phyloP scores from a whole-genome alignment of 2,113 vertebrate species.

The Octodon degus region DNA sequence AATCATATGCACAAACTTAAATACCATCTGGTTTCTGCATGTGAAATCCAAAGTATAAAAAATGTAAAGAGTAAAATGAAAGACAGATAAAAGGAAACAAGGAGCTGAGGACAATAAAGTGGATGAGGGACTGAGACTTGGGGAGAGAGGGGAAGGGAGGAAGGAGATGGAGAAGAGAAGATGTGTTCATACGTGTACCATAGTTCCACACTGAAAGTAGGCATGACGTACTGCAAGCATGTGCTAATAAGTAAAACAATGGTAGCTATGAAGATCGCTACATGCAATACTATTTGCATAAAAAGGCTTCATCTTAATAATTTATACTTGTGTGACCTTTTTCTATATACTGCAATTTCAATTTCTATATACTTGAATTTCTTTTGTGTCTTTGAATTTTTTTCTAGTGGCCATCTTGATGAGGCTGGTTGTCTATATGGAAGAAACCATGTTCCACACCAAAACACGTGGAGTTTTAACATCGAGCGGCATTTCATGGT shows the following conservation, averaged over 20 bases:
- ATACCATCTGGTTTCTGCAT: not conserved
- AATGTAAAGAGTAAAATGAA: not conserved
- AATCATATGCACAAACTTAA: not conserved
- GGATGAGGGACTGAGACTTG: not conserved
- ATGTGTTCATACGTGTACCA: not conserved
- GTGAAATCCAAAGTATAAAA: not conserved
- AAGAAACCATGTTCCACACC: conserved; percentile 52
- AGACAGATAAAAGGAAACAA: not conserved
- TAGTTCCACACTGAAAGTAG: not conserved
- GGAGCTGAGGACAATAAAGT: not conserved
- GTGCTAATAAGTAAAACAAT: not conserved
- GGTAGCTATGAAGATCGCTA: not conserved
- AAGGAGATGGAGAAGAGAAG: not conserved
- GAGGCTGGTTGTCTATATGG: not conserved
- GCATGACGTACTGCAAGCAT: too few relatives aligned
- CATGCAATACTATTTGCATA: not conserved
- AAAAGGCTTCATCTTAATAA: not conserved
- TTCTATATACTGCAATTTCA: not conserved
- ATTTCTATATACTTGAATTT: too few relatives aligned
- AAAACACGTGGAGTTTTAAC: not conserved
- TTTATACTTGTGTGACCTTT: not conserved
- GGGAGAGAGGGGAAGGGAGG: not conserved
- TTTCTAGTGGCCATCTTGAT: conserved; percentile 60
- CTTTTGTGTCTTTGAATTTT: conserved; percentile 54
- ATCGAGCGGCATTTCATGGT: not conserved